Base-by-base conservation (phyloP, 1,140 invertebrate species). In the Tetraneura akinire region DNA sequence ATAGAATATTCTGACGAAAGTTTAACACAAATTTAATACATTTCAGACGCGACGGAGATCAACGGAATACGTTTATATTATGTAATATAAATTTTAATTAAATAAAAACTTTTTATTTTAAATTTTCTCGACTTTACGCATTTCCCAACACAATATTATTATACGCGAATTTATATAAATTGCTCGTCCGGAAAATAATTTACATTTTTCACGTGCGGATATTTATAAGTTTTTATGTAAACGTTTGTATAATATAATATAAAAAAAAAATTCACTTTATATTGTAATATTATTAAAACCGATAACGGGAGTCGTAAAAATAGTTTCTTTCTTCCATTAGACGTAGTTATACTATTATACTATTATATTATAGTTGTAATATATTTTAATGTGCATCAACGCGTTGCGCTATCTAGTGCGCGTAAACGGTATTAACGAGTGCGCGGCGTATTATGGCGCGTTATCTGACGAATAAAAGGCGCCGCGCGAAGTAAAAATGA, bases 401-500 rank as follows among this genome's bases (percentile, higher is more conserved):
- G 62, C 26, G 11, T 21, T 18, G 32, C 29, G 11, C n/a, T 66
- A 37, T 62, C 51, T 53, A 21, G 18, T 18, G n/a, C 4, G 8
- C 16, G 8, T 62, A 18, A 37, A 62, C 29, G 29, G 55, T 37
- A 4, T 4, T 8, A 37, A 37, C 57, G 60, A 1, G 29, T 3
- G 23, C 0, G 11, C 3, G 21, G 55, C 11, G 16, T 14, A 29
- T 21, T 10, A 42, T 29, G n/a, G n/a, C 3, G 18, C n/a, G 71
- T 74, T 73, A 73, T 73, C 70, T 51, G n/a, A 29, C 26, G 26
- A n/a, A 29, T 29, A n/a, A 29, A n/a, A 51, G 70, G 70, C 70
- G 66, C 47, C 70, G 49, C 9, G 47, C 23, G 42, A 37, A 16
- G 32, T 9, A 10, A 42, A 26, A 10, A n/a, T n/a, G n/a, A n/a